Percentiles rank a stretch among this genome's conserved stretches.
These are phyloP conservation scores for Oscheius onirici DNA, from an alignment of 2,888 invertebrate species.

Conservation along the genomic window DNA sequence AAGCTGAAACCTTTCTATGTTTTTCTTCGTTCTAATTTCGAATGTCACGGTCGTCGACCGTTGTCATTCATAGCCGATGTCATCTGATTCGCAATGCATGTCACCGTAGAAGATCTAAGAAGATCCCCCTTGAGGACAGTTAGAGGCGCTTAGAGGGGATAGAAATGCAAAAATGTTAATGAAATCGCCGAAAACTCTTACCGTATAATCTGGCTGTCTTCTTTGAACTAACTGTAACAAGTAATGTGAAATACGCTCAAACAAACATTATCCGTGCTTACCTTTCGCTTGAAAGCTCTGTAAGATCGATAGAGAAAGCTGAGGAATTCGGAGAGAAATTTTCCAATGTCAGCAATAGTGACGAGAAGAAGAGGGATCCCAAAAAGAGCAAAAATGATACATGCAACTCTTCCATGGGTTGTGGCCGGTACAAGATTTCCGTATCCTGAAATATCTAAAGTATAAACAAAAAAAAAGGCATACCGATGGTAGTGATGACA, in stretches of 20 bases:
- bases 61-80: constrained; percentile 18
- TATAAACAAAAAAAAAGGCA: not conserved
- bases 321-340: constrained; percentile 70
- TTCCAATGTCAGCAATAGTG: constrained; percentile 71
- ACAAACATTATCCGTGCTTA: constrained; percentile 19
- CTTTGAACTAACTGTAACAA: constrained; percentile 13
- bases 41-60: not conserved
- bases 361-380: constrained; percentile 71
- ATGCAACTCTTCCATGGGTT: constrained; percentile 64
- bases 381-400: constrained; percentile 70
- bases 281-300: constrained; percentile 66
- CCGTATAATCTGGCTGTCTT: constrained; percentile 4
- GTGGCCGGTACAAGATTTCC: constrained; percentile 62
- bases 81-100: constrained; percentile 25
- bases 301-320: constrained; percentile 67
- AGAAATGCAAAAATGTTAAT: constrained; percentile 17
- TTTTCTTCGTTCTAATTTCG: not conserved
- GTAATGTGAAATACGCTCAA: not conserved
- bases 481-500: constrained; percentile 71
- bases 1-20: constrained; percentile 47
- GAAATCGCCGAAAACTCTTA: constrained; percentile 5
- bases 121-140: not conserved
- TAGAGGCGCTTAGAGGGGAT: constrained; percentile 2
- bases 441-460: constrained; percentile 27
- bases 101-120: not conserved